These are phyloP conservation scores for Crocidura indochinensis DNA, from an alignment of 2,797 vertebrate species.

Conservation along the genomic window DNA sequence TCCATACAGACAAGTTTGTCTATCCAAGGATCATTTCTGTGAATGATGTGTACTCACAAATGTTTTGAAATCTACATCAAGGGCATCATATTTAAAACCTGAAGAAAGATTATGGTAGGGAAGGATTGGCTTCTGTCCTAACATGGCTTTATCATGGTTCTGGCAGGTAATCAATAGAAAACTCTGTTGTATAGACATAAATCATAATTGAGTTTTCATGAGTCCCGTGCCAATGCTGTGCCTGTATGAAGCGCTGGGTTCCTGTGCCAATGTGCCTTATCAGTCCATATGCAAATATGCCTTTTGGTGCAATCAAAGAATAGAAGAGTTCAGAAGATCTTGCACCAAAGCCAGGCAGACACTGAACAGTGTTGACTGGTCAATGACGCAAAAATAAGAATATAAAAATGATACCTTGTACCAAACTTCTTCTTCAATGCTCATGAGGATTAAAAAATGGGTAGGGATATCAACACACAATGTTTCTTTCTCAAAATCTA, in stretches of 20 bases:
- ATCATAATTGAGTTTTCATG: slow-evolving; percentile 92
- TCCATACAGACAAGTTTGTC: slow-evolving; percentile 61
- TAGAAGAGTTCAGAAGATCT: slow-evolving; percentile 70
- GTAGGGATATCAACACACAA: not conserved
- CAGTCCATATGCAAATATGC: slow-evolving; percentile 85
- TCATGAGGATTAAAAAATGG: not conserved
- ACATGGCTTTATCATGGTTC: slow-evolving; percentile 90
- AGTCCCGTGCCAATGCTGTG: slow-evolving; percentile 87
- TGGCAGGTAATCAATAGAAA: slow-evolving; percentile 92
- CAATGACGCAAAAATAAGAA: slow-evolving; percentile 8
- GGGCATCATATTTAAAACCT: slow-evolving; percentile 83
- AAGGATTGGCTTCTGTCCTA: slow-evolving; percentile 88
- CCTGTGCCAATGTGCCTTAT: slow-evolving; percentile 87
- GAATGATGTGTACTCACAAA: slow-evolving; percentile 51
- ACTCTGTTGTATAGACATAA: slow-evolving; percentile 91
- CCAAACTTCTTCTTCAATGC: not conserved
- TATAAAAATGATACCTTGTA: not conserved
- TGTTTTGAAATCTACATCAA: slow-evolving; percentile 85
- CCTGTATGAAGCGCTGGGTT: slow-evolving; percentile 86
- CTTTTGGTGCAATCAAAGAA: slow-evolving; percentile 86
- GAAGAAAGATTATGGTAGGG: slow-evolving; percentile 74
- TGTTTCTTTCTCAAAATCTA: not conserved
- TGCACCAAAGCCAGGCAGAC: slow-evolving; percentile 72
- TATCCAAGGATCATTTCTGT: slow-evolving; percentile 81
- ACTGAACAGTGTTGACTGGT: slow-evolving; percentile 64